These are phyloP conservation scores for Camelus bactrianus DNA, from an alignment of 2,113 vertebrate species.

Conservation along the genomic window DNA sequence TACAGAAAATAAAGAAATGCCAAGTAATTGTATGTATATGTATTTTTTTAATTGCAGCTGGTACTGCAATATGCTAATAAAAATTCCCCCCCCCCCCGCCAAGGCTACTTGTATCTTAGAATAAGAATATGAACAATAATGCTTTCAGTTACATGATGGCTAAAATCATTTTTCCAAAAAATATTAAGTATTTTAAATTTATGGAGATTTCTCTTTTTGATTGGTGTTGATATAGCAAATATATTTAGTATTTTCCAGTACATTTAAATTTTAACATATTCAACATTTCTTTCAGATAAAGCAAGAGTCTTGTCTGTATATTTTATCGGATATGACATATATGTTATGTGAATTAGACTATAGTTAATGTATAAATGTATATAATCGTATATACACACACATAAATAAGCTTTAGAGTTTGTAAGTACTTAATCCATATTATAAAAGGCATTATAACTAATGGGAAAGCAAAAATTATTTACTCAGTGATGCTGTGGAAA, in stretches of 20 bases:
- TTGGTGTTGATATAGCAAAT: not conserved
- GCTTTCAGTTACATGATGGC: not conserved
- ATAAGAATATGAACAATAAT: not conserved
- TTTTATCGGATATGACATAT: not conserved
- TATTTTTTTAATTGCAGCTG: not conserved
- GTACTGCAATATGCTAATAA: not conserved
- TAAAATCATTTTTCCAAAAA: not conserved
- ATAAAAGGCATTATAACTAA: not conserved
- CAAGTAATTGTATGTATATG: not conserved
- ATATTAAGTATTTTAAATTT: not conserved
- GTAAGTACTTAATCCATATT: not conserved
- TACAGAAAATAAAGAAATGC: not conserved
- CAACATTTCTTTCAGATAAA: not conserved
- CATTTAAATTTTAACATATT: not conserved
- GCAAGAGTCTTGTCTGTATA: not conserved
- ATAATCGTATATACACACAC: not conserved
- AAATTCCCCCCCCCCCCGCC: not conserved
- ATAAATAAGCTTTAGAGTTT: not conserved
- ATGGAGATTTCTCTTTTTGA: not conserved
- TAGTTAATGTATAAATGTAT: not conserved
- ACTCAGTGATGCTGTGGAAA: not conserved
- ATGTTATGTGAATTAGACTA: not conserved
- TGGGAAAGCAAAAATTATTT: not conserved
- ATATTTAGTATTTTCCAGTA: not conserved
- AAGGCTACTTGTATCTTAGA: not conserved